These are phyloP conservation scores for Fukomys damarensis DNA, from an alignment of 2,113 vertebrate genomes.

Conservation along the genomic window DNA sequence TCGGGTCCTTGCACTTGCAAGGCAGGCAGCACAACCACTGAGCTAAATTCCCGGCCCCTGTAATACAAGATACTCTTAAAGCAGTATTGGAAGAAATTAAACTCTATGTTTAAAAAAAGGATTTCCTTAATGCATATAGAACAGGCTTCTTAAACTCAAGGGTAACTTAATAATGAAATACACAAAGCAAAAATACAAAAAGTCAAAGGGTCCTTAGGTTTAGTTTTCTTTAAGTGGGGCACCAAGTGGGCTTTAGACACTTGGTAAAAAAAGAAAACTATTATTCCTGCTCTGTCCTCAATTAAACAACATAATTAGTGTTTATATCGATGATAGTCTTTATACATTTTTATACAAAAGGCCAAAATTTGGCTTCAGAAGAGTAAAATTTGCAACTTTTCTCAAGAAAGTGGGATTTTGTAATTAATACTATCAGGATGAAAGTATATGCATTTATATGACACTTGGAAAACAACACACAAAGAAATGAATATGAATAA, in stretches of 20 bases:
- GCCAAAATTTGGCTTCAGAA: constrained; percentile 11
- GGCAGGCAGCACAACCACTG: too few species aligned
- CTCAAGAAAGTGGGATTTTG: constrained; percentile 1
- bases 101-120: not conserved
- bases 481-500: too few species aligned
- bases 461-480: constrained; percentile 40
- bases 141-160: not conserved
- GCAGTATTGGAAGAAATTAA: constrained; percentile 3
- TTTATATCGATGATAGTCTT: constrained; percentile 10
- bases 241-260: not conserved
- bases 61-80: not conserved
- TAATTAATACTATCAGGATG: not conserved
- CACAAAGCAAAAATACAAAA: constrained; percentile 26
- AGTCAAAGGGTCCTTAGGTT: not conserved
- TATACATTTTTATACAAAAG: not conserved
- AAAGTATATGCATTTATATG: not conserved
- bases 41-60: not conserved
- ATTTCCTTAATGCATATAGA: not conserved
- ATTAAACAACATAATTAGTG: not conserved
- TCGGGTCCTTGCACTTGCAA: too few species aligned
- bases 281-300: not conserved
- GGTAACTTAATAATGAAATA: constrained; percentile 34
- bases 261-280: not conserved
- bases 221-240: constrained; percentile 18
- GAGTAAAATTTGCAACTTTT: constrained; percentile 33